phyloP scores from a whole-genome alignment of 2,888 invertebrate species.

The Athalia rosae region DNA sequence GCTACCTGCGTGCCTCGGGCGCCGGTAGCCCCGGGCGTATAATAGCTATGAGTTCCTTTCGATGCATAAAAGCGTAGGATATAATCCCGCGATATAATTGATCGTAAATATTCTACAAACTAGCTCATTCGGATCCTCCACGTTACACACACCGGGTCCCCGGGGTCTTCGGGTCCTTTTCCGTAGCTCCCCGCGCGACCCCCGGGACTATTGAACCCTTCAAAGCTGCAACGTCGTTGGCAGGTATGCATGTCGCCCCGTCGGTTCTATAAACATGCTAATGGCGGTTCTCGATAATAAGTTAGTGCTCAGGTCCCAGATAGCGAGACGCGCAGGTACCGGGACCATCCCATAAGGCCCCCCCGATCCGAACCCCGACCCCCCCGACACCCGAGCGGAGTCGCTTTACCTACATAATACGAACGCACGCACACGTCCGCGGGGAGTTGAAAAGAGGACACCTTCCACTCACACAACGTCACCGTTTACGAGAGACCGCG shows the following conservation, averaged over 20 bases:
- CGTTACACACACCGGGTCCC: neutral
- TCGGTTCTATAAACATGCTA: conserved; percentile 67
- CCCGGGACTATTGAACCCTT: conserved; percentile 36
- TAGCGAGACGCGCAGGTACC: conserved; percentile 6
- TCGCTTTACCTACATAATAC: neutral
- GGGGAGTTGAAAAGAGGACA: too few species aligned
- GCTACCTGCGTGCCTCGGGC: conserved; percentile 10
- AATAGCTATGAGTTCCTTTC: neutral
- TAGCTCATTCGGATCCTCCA: conserved; percentile 42
- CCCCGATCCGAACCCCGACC: neutral
- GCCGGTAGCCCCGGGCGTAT: conserved; percentile 27
- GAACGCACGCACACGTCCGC: neutral
- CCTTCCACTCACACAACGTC: too few species aligned
- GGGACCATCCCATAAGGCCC: neutral
- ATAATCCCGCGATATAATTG: conserved; percentile 56
- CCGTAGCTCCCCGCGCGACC: neutral
- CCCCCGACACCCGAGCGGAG: conserved; percentile 25
- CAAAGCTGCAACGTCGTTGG: conserved; percentile 36
- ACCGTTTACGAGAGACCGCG: too few species aligned
- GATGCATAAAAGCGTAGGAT: conserved; percentile 32
- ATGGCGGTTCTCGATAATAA: conserved; percentile 67
- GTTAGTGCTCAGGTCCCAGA: conserved; percentile 56
- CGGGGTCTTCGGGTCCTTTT: neutral
- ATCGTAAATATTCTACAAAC: conserved; percentile 60
- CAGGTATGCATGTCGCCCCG: conserved; percentile 58